phyloP scores from a whole-genome alignment of 1,140 invertebrate genomes.

The Pseudomyrmex flavicornis region DNA sequence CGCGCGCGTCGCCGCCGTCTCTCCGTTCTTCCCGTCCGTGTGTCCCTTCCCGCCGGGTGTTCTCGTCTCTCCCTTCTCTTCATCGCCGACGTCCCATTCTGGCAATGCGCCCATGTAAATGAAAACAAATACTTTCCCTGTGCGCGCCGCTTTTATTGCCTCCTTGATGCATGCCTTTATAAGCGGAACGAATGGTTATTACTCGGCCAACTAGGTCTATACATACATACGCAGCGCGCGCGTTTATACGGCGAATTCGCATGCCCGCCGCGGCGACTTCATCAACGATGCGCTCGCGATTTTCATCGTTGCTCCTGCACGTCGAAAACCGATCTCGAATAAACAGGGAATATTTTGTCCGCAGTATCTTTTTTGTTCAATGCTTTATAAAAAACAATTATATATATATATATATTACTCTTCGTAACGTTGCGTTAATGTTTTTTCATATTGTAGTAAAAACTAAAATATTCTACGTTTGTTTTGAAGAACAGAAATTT shows the following conservation, averaged over 20 bases:
- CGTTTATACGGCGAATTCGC: conserved; percentile 65
- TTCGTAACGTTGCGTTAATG: no score
- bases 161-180: conserved; percentile 82
- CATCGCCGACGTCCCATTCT: conserved; percentile 71
- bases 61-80: not conserved
- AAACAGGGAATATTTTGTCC: not conserved
- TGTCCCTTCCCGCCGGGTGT: conserved; percentile 25
- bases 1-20: not conserved
- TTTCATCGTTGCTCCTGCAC: not conserved
- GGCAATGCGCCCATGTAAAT: conserved; percentile 82
- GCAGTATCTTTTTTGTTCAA: no score
- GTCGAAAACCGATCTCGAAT: conserved; percentile 8
- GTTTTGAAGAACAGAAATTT: no score
- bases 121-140: conserved; percentile 82
- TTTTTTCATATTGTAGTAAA: no score
- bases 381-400: no score
- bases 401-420: no score
- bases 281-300: conserved; percentile 6
- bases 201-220: conserved; percentile 77
- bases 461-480: no score
- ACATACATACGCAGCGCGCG: conserved; percentile 65
- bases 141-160: conserved; percentile 79
- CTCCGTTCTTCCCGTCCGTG: conserved; percentile 26
- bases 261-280: conserved; percentile 29
- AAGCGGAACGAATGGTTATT: conserved; percentile 83